Base-by-base conservation (phyloP, 2,113 vertebrate species). In the Mesitornis unicolor region DNA sequence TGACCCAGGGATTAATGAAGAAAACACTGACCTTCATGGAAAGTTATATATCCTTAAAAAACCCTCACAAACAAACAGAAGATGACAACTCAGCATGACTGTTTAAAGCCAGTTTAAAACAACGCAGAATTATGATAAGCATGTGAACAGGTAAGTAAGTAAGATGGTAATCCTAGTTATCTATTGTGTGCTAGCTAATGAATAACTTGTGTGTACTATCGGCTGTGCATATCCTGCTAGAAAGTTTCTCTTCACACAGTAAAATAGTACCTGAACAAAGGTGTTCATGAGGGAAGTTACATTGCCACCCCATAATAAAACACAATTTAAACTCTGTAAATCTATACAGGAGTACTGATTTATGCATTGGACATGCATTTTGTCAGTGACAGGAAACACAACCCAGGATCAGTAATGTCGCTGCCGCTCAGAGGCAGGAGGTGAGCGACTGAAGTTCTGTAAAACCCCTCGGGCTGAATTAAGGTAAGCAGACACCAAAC, bases 71-170 rank as follows among this genome's bases (percentile, higher is more conserved):
- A 31, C 10, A 65, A 57, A 64, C 11, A 76, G 43, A 64, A 56
- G 17, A 24, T 2, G 2, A 9, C 2, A 73, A 47, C 3, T 36
- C 10, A 74, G 2, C 10, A 26, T 1, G 3, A 28, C 22, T 35
- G 8, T 45, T 76, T 68, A 50, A 63, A 86, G 43, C 7, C 35
- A 26, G 3, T 93, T 77, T 56, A 42, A 84, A 69, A 26, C 13
- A 64, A 51, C 3, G 5, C 36, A 70, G 10, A 19, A 35, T 48
- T 36, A 45, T 13, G 21, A 3, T 33, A 18, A 74, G 7, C 1
- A 0, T 40, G 14, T 40, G 33, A 87, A 61, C 8, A 65, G 5
- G 7, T 28, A 65, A 69, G 2, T 2, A 51, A 11, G 9, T 65
- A 57, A 31, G 9, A 29, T 64, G 33, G 2, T 21, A 45, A 10